These are phyloP conservation scores for Drosophila sordidapex DNA, from an alignment of 2,888 invertebrate genomes.

Conservation along the genomic window DNA sequence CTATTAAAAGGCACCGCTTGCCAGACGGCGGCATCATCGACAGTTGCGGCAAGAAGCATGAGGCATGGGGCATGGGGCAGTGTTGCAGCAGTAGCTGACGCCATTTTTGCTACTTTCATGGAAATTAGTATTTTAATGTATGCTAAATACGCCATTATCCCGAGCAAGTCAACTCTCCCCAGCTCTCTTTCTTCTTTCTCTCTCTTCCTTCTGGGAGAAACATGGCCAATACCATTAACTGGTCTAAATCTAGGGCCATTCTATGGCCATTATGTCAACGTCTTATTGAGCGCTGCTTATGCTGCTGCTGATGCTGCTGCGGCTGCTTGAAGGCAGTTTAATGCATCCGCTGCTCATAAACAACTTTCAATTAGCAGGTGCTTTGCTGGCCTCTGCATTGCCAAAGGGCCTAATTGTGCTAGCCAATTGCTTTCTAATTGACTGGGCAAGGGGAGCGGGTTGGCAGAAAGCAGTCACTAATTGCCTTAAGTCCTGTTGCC, in stretches of 20 bases:
- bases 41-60: slow-evolving; percentile 2
- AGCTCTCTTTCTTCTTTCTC: slow-evolving; percentile 30
- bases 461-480: slow-evolving; percentile 16
- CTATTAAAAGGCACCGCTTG: slow-evolving; percentile 80
- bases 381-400: slow-evolving; percentile 34
- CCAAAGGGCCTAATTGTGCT: slow-evolving; percentile 27
- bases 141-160: slow-evolving; percentile 78
- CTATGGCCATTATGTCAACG: slow-evolving; percentile 33
- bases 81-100: slow-evolving; percentile 8
- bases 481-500: slow-evolving; percentile 14
- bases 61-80: not conserved
- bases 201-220: slow-evolving; percentile 48
- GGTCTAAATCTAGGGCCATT: slow-evolving; percentile 40
- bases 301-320: not conserved
- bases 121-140: slow-evolving; percentile 81
- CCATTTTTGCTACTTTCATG: slow-evolving; percentile 70
- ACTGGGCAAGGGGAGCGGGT: slow-evolving; percentile 6
- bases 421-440: slow-evolving; percentile 62
- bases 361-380: slow-evolving; percentile 74
- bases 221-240: slow-evolving; percentile 57
- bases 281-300: not conserved
- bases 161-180: slow-evolving; percentile 50
- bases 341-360: slow-evolving; percentile 56
- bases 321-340: slow-evolving; percentile 29
- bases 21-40: slow-evolving; percentile 31